Base-by-base conservation (phyloP, 2,888 invertebrate genomes). In the Vannuccia rotundouncinata region DNA sequence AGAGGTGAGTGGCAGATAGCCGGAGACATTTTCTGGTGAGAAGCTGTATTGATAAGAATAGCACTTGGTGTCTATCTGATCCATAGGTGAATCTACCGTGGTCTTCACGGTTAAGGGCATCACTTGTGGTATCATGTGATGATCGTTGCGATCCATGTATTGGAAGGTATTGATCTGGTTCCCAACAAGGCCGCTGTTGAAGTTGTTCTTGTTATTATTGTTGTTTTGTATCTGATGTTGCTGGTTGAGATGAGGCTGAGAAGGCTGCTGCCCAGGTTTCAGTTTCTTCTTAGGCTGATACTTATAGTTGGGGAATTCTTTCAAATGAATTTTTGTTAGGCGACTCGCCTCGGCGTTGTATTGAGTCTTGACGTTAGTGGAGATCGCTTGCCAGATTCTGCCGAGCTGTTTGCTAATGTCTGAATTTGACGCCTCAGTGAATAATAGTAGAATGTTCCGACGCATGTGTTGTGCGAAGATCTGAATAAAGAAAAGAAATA, bases 281-380 rank as follows among this genome's bases (percentile, higher is more conserved):
- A 66, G 66, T 27, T 78, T 79, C 78, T 80, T 80, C 59, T 76
- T 79, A 1, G 80, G 80, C 27, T 80, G 80, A 30, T 80, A 80
- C 60, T 80, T 80, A 60, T 80, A 80, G 27, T 80, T 29, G 29
- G 80, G 80, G 60, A 80, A 80, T 59, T 80, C 80, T 45, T 76
- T 45, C 17, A 59, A 5, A 28, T 80, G 80, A 17, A 80, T 17
- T 29, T 28, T 28, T 17, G 78, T 77, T 10, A 80, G 59, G 2
- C 78, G 45, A 10, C 30, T 76, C 5, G 80, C 80, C 60, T 80
- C 80, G 29, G 59, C 78, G 28, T 80, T 59, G 60, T 80, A 80
- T 29, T 59, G 28, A 31, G 78, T 22, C 78, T 80, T 80, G 10
- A 80, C 29, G 1, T 1, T 2, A 60, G 29, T 29, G 1, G 74